phyloP scores from a whole-genome alignment of 2,797 vertebrate genomes.

The Xiphophorus birchmanni region DNA sequence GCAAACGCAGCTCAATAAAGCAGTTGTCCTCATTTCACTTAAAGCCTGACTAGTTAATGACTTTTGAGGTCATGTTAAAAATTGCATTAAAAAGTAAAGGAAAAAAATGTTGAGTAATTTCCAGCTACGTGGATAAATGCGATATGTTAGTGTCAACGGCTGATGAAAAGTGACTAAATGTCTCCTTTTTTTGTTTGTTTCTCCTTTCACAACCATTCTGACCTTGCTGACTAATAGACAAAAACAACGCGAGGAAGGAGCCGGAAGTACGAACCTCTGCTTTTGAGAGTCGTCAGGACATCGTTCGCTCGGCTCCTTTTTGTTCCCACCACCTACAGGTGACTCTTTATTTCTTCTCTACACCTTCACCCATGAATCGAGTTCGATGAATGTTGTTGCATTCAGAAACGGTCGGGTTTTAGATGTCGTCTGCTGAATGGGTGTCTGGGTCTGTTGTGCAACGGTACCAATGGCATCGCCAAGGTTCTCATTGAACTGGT shows the following conservation, averaged over 20 bases:
- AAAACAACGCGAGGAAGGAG: neutral
- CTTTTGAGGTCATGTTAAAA: neutral
- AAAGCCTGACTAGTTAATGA: neutral
- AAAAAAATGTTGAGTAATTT: neutral
- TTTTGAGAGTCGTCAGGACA: neutral
- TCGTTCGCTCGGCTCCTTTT: neutral
- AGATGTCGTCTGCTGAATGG: neutral
- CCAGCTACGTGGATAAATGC: neutral
- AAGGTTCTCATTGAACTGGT: slow-evolving; percentile 3
- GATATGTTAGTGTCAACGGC: neutral
- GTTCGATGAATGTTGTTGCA: neutral
- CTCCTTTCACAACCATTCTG: neutral
- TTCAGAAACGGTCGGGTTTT: neutral
- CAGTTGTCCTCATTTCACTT: neutral
- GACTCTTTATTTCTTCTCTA: neutral
- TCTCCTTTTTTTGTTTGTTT: neutral
- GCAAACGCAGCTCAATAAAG: neutral
- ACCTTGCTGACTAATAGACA: neutral
- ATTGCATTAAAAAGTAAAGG: neutral
- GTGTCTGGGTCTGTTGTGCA: neutral
- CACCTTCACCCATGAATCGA: neutral
- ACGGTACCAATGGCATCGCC: neutral
- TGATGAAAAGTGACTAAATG: neutral
- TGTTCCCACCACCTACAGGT: neutral
- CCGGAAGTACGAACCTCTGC: neutral